These are phyloP conservation scores for Eulemur albifrons DNA, from an alignment of 2,797 vertebrate genomes.

Conservation along the genomic window DNA sequence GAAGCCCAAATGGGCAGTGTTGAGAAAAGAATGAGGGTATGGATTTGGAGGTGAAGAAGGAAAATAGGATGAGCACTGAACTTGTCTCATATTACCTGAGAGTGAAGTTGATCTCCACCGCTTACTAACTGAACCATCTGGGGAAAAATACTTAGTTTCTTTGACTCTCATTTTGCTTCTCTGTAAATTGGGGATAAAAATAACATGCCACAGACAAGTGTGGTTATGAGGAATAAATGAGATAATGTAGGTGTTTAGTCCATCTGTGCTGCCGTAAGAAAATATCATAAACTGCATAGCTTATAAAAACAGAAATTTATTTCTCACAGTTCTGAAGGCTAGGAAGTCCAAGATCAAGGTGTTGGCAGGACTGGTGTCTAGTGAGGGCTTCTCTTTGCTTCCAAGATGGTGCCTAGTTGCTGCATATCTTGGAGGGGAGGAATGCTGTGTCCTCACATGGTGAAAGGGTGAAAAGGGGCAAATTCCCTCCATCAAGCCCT, in stretches of 20 bases:
- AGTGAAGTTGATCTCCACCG: not conserved
- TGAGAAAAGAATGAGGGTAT: not conserved
- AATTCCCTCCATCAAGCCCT: not conserved
- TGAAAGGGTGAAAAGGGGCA: not conserved
- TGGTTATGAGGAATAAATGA: not conserved
- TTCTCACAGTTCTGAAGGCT: not conserved
- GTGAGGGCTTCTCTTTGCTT: not conserved
- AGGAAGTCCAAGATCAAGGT: not conserved
- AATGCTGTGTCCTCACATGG: not conserved
- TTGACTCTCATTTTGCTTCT: constrained; percentile 24
- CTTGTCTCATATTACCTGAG: not conserved
- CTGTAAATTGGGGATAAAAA: not conserved
- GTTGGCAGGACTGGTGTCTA: not conserved
- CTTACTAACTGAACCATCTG: not conserved
- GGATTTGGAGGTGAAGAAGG: not conserved
- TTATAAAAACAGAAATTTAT: not conserved
- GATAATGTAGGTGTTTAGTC: not conserved
- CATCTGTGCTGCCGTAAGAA: not conserved
- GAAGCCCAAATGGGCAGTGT: not conserved
- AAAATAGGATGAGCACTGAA: not conserved
- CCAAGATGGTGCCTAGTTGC: not conserved
- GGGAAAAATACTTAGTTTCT: not conserved
- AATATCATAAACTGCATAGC: not conserved
- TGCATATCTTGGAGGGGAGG: too few relatives aligned
- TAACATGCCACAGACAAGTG: not conserved